phyloP scores from a whole-genome alignment of 2,888 invertebrate species.

The Calameuta filiformis region DNA sequence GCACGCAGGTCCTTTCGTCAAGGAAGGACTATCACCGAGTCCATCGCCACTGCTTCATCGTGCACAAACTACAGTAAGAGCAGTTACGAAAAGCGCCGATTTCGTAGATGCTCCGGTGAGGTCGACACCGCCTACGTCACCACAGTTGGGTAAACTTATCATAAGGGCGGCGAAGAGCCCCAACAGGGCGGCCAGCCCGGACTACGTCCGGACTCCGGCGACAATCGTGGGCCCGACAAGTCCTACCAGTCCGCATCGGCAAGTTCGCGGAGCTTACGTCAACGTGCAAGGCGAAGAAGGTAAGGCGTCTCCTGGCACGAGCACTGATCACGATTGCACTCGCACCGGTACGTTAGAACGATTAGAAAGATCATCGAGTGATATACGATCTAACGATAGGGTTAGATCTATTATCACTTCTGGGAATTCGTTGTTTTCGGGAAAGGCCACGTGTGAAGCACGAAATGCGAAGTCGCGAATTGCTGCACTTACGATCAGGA shows the following conservation, averaged over 20 bases:
- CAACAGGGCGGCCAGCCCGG: constrained; percentile 56
- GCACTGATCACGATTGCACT: constrained; percentile 49
- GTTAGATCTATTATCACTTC: constrained; percentile 12
- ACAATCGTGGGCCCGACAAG: constrained; percentile 73
- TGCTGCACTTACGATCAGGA: constrained; percentile 23
- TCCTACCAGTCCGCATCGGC: constrained; percentile 65
- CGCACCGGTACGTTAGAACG: constrained; percentile 51
- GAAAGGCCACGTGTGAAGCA: constrained; percentile 16
- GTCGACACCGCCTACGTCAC: constrained; percentile 69
- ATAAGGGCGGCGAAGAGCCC: constrained; percentile 70
- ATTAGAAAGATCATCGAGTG: constrained; percentile 19
- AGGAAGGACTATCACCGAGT: constrained; percentile 68
- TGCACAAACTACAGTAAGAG: constrained; percentile 63
- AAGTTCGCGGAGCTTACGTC: constrained; percentile 75
- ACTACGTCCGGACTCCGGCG: constrained; percentile 68
- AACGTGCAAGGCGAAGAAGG: constrained; percentile 81
- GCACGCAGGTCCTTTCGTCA: constrained; percentile 75
- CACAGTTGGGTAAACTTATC: constrained; percentile 75
- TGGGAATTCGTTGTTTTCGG: constrained; percentile 37
- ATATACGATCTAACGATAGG: constrained; percentile 19
- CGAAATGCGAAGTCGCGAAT: constrained; percentile 10
- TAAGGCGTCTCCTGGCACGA: constrained; percentile 68
- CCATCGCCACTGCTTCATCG: constrained; percentile 69
- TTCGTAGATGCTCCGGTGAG: constrained; percentile 63
- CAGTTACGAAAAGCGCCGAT: constrained; percentile 66